phyloP scores from a whole-genome alignment of 2,113 vertebrate genomes.

The Pardalotus punctatus region DNA sequence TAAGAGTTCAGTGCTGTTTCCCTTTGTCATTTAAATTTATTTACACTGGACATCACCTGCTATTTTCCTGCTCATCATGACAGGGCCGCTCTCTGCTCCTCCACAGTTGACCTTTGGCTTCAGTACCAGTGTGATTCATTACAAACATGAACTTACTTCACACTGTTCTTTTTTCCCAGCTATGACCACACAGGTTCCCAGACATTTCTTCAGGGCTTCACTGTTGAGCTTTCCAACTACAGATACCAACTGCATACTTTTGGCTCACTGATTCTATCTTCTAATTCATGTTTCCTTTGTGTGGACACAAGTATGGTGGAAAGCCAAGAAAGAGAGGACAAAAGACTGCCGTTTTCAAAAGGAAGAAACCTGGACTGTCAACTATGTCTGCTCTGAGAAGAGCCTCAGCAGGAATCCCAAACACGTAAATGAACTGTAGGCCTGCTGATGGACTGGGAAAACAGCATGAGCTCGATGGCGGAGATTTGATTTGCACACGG shows the following conservation, averaged over 20 bases:
- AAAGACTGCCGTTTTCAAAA: neutral
- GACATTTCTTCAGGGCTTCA: neutral
- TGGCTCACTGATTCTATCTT: neutral
- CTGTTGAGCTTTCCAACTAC: neutral
- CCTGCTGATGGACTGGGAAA: neutral
- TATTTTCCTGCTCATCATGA: neutral
- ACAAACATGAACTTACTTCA: neutral
- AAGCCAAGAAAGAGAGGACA: neutral
- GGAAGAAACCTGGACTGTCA: neutral
- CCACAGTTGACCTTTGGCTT: neutral
- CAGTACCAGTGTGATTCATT: neutral
- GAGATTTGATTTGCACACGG: neutral
- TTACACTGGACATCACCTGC: neutral
- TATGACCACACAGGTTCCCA: neutral
- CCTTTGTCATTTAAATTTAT: neutral
- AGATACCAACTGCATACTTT: neutral
- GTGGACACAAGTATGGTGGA: neutral
- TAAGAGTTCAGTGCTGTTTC: neutral
- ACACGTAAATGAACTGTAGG: neutral
- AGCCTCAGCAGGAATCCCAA: neutral
- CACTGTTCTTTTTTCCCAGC: neutral
- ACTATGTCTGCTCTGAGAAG: neutral
- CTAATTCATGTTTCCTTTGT: neutral
- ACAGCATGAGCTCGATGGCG: neutral
- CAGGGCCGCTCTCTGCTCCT: neutral